Conservation (phyloP, 2,113 vertebrate species). For the Chitala chitala region DNA sequence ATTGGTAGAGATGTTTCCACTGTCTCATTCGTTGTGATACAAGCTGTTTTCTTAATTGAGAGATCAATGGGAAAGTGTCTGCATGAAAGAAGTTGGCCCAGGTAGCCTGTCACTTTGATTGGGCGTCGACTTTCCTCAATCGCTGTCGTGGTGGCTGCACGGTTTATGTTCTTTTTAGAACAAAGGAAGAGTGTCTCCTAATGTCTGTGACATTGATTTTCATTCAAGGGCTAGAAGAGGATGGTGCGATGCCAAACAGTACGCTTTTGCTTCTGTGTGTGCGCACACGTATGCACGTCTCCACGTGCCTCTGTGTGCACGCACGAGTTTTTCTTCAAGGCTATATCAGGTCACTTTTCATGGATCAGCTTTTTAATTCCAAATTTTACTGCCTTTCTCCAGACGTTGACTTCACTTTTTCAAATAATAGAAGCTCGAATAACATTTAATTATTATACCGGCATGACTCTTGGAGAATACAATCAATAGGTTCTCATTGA, state of each 20-base stretch:
- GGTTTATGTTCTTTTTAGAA: conserved; percentile 59
- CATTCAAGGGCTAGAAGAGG: conserved; percentile 45
- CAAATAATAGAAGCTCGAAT: conserved; percentile 33
- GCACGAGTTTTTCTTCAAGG: neutral
- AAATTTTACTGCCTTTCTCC: neutral
- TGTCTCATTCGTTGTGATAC: conserved; percentile 30
- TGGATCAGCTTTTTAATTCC: neutral
- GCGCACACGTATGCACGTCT: neutral
- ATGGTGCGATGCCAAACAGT: conserved; percentile 31
- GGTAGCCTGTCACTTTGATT: conserved; percentile 70
- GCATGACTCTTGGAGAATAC: conserved; percentile 61
- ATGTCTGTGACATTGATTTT: conserved; percentile 59
- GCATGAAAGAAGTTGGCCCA: conserved; percentile 53
- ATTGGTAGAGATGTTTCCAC: conserved; percentile 22
- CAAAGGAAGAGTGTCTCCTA: conserved; percentile 41
- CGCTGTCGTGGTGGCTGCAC: conserved; percentile 74
- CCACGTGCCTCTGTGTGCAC: neutral
- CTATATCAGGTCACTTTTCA: neutral
- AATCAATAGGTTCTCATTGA: conserved; percentile 68
- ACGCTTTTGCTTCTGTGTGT: conserved; percentile 15
- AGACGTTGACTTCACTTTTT: conserved; percentile 16
- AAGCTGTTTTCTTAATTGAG: conserved; percentile 62
- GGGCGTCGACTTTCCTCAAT: conserved; percentile 71
- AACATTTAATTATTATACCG: conserved; percentile 68
- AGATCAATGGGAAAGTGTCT: conserved; percentile 65